phyloP scores from a whole-genome alignment of 1,140 invertebrate species.

The Conus betulinus region DNA sequence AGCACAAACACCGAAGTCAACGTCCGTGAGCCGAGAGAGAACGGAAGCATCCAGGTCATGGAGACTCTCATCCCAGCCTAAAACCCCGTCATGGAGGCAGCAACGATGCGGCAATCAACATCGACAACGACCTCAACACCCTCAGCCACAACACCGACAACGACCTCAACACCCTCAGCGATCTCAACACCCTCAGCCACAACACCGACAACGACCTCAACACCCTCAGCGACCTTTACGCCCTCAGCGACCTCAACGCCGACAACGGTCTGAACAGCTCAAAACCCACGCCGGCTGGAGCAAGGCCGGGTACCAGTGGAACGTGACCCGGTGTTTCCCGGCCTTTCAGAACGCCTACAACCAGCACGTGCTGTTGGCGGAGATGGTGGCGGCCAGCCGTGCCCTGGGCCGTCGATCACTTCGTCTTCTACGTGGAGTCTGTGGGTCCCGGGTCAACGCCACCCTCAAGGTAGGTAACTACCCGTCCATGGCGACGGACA shows the following conservation, averaged over 20 bases:
- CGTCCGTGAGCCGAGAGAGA: too few relatives aligned
- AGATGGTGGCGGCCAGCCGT: constrained; percentile 32
- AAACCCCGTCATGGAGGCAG: too few relatives aligned
- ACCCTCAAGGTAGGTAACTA: not conserved
- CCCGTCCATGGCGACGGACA: too few relatives aligned
- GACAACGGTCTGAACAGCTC: not conserved
- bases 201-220: too few relatives aligned
- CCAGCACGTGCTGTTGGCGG: constrained; percentile 2
- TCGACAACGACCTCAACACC: too few relatives aligned
- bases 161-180: not conserved
- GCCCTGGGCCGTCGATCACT: constrained; percentile 8
- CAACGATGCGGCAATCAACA: too few relatives aligned
- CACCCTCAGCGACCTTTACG: too few relatives aligned
- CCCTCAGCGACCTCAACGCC: not conserved
- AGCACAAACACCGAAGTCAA: too few relatives aligned
- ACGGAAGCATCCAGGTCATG: too few relatives aligned
- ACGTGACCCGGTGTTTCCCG: constrained; percentile 29
- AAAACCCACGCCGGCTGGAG: too few relatives aligned
- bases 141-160: too few relatives aligned
- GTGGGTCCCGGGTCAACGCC: not conserved
- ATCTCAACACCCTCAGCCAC: not conserved
- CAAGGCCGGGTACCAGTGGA: not conserved
- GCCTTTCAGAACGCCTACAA: constrained; percentile 18
- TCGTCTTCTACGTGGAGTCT: constrained; percentile 29
- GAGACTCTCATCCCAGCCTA: too few relatives aligned